phyloP scores from a whole-genome alignment of 2,113 vertebrate genomes.

The Pavo muticus region DNA sequence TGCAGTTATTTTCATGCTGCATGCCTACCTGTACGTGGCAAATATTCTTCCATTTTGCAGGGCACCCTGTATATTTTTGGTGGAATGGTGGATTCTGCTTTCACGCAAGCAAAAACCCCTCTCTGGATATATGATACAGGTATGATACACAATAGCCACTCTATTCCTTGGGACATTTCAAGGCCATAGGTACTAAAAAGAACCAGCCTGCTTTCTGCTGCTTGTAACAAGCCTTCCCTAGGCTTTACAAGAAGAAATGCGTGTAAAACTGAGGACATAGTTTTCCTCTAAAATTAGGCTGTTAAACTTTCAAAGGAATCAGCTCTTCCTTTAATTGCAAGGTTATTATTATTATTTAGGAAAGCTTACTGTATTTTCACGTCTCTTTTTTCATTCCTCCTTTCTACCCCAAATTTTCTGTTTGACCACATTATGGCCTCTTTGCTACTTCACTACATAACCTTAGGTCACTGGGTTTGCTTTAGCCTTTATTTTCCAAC shows the following conservation, averaged over 20 bases:
- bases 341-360: neutral
- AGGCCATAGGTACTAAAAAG: neutral
- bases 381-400: neutral
- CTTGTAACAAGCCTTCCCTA: neutral
- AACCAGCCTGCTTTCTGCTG: neutral
- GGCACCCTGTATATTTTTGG: conserved; percentile 85
- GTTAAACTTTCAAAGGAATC: neutral
- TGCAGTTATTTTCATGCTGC: neutral
- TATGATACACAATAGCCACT: conserved; percentile 50
- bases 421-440: neutral
- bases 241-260: neutral
- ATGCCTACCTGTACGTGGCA: neutral
- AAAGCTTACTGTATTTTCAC: neutral
- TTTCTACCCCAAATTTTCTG: neutral
- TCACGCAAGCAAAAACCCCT: conserved; percentile 75
- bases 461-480: neutral
- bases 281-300: neutral
- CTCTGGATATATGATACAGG: conserved; percentile 86
- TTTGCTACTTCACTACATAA: neutral
- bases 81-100: conserved; percentile 86
- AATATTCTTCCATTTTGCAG: conserved; percentile 63
- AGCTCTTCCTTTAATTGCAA: neutral
- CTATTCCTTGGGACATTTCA: neutral
- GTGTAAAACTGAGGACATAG: neutral
- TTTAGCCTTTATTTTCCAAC: neutral